phyloP scores from a whole-genome alignment of 2,113 vertebrate species.

The Glaucomys volans region DNA sequence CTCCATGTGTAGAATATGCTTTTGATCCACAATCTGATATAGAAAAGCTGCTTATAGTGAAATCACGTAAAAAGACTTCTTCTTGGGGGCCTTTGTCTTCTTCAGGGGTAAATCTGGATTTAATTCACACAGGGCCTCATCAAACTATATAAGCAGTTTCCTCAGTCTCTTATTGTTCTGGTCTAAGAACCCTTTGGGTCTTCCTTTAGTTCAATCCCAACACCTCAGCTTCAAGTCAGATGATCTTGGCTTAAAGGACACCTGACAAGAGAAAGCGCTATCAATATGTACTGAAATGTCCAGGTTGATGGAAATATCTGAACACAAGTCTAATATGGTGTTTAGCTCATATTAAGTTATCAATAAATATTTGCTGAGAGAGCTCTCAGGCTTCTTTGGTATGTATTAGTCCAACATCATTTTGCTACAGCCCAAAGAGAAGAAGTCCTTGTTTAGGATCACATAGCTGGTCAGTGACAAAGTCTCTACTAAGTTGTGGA shows the following conservation, averaged over 20 bases:
- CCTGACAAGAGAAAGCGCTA: background rate
- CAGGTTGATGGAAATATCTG: background rate
- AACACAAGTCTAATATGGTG: background rate
- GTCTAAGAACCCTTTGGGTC: background rate
- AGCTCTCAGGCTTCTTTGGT: background rate
- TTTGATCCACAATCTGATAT: conserved; percentile 70
- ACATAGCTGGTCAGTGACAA: background rate
- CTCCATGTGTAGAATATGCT: conserved; percentile 62
- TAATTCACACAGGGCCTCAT: conserved; percentile 56
- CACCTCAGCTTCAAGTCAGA: background rate
- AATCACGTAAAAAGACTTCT: conserved; percentile 57
- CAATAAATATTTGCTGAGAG: background rate
- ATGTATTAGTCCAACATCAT: background rate
- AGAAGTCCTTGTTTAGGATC: background rate
- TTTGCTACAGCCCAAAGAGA: conserved; percentile 12
- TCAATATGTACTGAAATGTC: background rate
- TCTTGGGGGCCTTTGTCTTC: conserved; percentile 68
- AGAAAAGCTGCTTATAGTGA: conserved; percentile 61
- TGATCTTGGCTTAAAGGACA: background rate
- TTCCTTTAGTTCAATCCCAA: background rate
- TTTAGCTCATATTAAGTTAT: background rate
- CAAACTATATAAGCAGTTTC: conserved; percentile 42
- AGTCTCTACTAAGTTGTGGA: background rate
- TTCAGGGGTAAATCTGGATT: conserved; percentile 72
- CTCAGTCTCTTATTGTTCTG: background rate